Percentiles rank a stretch among this genome's conserved stretches.
phyloP scores from a whole-genome alignment of 2,888 invertebrate species.

The Rugalucina vietnamica region DNA sequence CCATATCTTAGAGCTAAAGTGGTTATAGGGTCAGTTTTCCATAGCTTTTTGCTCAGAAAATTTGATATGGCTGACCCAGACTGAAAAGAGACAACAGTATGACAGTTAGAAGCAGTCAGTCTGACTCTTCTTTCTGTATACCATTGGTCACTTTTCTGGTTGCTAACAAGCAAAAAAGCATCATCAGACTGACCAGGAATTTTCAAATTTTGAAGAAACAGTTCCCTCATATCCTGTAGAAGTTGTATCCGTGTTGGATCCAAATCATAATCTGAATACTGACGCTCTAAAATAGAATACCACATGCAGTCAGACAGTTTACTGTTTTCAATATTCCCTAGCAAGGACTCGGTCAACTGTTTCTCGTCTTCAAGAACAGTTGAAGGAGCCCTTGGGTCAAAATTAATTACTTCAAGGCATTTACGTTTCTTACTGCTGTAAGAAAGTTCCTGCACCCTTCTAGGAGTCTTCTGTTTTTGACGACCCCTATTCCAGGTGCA shows the following conservation, averaged over 20 bases:
- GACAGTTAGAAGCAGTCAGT: conserved; percentile 7
- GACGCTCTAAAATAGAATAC: not conserved
- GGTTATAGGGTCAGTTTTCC: too few relatives aligned
- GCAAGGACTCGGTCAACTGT: not conserved
- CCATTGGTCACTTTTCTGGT: conserved; percentile 8
- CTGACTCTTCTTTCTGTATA: not conserved
- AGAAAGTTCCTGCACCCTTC: not conserved
- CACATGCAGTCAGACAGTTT: not conserved
- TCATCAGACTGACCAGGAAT: not conserved
- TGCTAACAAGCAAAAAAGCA: not conserved
- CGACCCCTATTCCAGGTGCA: conserved; percentile 17
- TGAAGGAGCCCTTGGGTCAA: conserved; percentile 21
- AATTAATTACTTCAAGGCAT: not conserved
- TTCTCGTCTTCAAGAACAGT: not conserved
- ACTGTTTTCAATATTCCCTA: not conserved
- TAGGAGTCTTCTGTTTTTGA: conserved; percentile 1
- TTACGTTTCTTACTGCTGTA: conserved; percentile 16
- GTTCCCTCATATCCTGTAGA: too few relatives aligned
- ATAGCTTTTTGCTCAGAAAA: not conserved
- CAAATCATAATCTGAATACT: conserved; percentile 20
- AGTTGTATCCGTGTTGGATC: not conserved
- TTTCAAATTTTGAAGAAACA: conserved; percentile 15
- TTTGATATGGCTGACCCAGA: not conserved
- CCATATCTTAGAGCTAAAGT: too few relatives aligned
- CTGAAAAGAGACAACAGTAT: not conserved